phyloP scores from a whole-genome alignment of 2,888 invertebrate species.

The Steinernema carpocapsae region DNA sequence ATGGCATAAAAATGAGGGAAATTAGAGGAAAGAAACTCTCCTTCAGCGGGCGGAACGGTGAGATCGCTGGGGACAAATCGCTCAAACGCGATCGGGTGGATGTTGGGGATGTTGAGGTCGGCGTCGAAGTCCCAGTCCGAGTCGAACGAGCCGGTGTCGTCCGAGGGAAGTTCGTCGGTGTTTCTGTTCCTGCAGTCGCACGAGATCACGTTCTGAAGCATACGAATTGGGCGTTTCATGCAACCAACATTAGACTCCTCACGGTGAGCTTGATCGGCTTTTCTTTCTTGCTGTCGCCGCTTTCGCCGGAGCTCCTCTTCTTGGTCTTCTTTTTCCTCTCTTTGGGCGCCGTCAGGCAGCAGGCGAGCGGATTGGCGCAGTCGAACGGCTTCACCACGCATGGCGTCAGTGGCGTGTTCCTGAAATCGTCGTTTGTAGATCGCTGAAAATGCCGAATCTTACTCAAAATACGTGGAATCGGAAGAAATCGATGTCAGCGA shows the following conservation, averaged over 20 bases:
- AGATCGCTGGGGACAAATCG: not conserved
- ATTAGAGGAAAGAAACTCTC: not conserved
- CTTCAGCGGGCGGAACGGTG: not conserved
- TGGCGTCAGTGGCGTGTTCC: not conserved
- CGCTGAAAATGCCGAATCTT: not conserved
- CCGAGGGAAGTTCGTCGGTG: conserved; percentile 15
- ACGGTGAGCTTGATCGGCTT: not conserved
- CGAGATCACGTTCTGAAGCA: conserved; percentile 13
- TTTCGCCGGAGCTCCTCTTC: not conserved
- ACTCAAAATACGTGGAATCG: not conserved
- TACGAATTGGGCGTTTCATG: not conserved
- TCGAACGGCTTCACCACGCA: conserved; percentile 25
- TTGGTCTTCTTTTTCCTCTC: not conserved
- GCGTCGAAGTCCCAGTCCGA: conserved; percentile 17
- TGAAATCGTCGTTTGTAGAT: not conserved
- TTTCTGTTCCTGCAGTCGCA: conserved; percentile 22
- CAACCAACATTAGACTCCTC: not conserved
- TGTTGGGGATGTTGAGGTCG: not conserved
- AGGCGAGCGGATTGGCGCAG: conserved; percentile 2
- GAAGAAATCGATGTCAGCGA: not conserved
- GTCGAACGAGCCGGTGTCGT: not conserved
- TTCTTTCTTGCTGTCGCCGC: not conserved
- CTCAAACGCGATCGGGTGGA: conserved; percentile 11
- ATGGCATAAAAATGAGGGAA: not conserved
- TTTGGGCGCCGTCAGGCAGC: not conserved